Conservation (phyloP, 2,797 vertebrate genomes). For the Myoxocephalus aenaeus region DNA sequence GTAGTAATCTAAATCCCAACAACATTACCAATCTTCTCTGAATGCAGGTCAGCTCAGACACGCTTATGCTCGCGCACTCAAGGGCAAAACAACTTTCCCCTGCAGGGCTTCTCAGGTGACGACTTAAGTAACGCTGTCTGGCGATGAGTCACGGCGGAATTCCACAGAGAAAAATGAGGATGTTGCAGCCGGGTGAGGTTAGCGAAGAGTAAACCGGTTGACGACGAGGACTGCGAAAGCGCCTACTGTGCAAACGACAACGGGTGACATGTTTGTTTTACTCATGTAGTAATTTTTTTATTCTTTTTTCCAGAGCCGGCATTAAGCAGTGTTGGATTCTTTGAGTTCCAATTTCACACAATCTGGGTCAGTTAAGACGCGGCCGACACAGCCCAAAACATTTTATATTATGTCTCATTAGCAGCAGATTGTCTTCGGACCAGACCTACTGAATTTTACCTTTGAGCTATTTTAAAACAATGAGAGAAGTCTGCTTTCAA, state of each 20-base stretch:
- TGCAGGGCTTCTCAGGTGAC: conserved; percentile 59
- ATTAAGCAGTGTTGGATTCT: conserved; percentile 9
- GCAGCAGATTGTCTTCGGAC: conserved; percentile 18
- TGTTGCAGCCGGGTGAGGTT: conserved; percentile 45
- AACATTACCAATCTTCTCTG: conserved; percentile 62
- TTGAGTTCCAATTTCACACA: conserved; percentile 24
- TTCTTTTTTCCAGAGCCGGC: too few relatives aligned
- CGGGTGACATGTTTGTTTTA: conserved; percentile 5
- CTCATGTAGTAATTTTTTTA: too few relatives aligned
- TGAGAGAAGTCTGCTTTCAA: conserved; percentile 54
- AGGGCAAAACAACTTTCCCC: conserved; percentile 69
- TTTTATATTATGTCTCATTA: conserved; percentile 53
- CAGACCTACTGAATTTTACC: conserved; percentile 36
- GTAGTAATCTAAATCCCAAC: conserved; percentile 55
- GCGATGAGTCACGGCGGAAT: conserved; percentile 47
- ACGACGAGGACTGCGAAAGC: background rate
- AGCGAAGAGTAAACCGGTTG: conserved; percentile 36
- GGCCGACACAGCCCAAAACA: conserved; percentile 17
- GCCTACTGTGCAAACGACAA: conserved; percentile 3
- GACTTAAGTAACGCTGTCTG: conserved; percentile 54
- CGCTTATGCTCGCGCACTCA: conserved; percentile 41
- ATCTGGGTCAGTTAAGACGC: conserved; percentile 58
- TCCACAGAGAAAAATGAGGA: conserved; percentile 57
- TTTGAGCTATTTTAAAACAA: conserved; percentile 59
- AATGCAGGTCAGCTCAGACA: conserved; percentile 63